Evolutionary conservation across 2,113 vertebrate species (phyloP).

Genomic region (Ia io): DNA sequence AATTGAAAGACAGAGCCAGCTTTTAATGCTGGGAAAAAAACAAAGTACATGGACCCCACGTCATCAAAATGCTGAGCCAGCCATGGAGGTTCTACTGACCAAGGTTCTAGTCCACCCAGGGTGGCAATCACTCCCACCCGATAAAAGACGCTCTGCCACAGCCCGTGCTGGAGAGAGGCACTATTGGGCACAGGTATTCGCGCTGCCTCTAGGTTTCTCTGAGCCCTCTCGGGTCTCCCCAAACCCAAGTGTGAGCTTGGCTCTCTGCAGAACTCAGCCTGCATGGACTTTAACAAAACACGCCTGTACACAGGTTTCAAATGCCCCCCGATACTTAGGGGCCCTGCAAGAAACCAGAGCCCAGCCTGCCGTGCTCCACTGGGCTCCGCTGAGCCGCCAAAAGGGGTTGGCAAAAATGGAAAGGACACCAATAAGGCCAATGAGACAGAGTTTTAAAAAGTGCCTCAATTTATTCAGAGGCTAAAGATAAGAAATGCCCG

Average conservation of each 20-base stretch:
- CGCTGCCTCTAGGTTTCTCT: background rate
- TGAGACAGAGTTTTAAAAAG: background rate
- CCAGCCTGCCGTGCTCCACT: background rate
- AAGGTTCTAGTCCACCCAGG: background rate
- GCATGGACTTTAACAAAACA: background rate
- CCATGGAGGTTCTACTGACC: background rate
- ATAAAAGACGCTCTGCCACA: background rate
- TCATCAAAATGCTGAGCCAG: background rate
- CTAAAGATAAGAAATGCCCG: background rate
- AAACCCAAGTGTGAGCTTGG: background rate
- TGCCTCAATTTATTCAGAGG: background rate
- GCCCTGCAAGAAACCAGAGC: background rate
- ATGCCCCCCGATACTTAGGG: background rate
- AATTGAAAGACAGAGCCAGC: background rate
- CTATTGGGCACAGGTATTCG: rapidly evolving
- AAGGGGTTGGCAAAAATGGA: background rate
- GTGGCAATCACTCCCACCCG: background rate
- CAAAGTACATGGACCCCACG: background rate
- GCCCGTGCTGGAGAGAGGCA: rapidly evolving
- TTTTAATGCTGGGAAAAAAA: background rate
- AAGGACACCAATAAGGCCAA: background rate
- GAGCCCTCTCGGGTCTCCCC: background rate
- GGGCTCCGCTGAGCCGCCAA: background rate
- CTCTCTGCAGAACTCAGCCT: background rate
- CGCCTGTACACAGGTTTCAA: no score